Evolutionary conservation across 2,888 invertebrate genomes (phyloP), one percentile per base, ranked within the genome.

Genomic region (Tenthredo scrophulariae): DNA sequence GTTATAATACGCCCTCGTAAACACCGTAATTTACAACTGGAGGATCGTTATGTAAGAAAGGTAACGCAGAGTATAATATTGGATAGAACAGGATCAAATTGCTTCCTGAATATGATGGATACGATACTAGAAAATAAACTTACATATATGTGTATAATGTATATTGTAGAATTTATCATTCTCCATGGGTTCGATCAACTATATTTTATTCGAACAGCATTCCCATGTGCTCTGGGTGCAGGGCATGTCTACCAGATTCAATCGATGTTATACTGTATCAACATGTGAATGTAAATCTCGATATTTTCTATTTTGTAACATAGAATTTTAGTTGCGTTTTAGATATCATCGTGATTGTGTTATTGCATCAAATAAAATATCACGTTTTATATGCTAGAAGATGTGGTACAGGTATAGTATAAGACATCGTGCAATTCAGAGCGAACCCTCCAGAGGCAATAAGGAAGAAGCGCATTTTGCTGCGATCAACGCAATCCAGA

Each of bases 391-490:
- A 6, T 22, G 7, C 0, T 58, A 58, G 22, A 26, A 22, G 26
- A 62, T 26, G 62, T 26, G 26, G 26, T 26, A 22, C n/a, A 50
- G 0, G 15, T 50, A 54, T n/a, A 4, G n/a, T 62, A 10, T 62
- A 26, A 58, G 22, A 26, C 26, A 62, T 22, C 26, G 22, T 62
- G 26, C 62, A 26, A 62, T 62, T 62, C 26, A 22, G 70, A 70
- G 18, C 7, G 70, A 70, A 37, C 70, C 70, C 9, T 22, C 2
- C 22, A 1, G n/a, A 43, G 43, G 72, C 72, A 74, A 74, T 74
- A 74, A 74, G 72, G 72, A 74, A 74, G 72, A 74, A 74, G 43
- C 43, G 43, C 72, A 37, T 37, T 74, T 74, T 43, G n/a, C 72
- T 43, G n/a, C 72, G 43, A 43, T 43, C 72, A 74, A 10, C 72